A percentile compares a stretch with the other conserved stretches of the same genome.
Conservation (phyloP, 2,888 invertebrate species). For the Charanyca ferruginea region DNA sequence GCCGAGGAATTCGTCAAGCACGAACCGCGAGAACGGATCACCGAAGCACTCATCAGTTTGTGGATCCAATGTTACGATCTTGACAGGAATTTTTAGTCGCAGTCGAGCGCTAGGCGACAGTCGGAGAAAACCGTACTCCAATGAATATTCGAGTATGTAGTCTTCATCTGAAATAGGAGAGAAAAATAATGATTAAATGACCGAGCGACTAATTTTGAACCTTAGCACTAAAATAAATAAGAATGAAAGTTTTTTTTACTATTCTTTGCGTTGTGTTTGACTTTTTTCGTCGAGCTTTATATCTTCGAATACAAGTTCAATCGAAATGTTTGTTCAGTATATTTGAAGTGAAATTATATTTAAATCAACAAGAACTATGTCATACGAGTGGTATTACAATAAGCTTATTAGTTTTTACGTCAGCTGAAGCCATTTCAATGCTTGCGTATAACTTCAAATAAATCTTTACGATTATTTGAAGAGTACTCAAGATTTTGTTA, state of each 20-base stretch:
- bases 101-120: slow-evolving; percentile 96
- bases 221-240: too few species aligned
- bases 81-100: slow-evolving; percentile 97
- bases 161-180: slow-evolving; percentile 93
- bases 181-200: not conserved
- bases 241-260: not conserved
- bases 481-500: not conserved
- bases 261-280: too few species aligned
- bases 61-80: slow-evolving; percentile 97
- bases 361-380: slow-evolving; percentile 1
- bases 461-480: slow-evolving; percentile 3
- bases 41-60: slow-evolving; percentile 97
- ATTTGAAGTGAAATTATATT: slow-evolving; percentile 2
- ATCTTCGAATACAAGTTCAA: not conserved
- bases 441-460: slow-evolving; percentile 26
- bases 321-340: not conserved
- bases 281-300: not conserved
- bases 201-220: too few species aligned
- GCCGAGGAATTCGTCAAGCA: slow-evolving; percentile 98
- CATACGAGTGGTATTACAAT: slow-evolving; percentile 39
- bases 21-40: slow-evolving; percentile 96
- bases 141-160: slow-evolving; percentile 99
- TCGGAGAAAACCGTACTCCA: slow-evolving; percentile 98
- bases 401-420: slow-evolving; percentile 55
- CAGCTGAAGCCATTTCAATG: slow-evolving; percentile 45